Percentiles rank a stretch among this genome's conserved stretches.
phyloP scores from a whole-genome alignment of 1,140 invertebrate genomes.

The Trachymyrmex septentrionalis region DNA sequence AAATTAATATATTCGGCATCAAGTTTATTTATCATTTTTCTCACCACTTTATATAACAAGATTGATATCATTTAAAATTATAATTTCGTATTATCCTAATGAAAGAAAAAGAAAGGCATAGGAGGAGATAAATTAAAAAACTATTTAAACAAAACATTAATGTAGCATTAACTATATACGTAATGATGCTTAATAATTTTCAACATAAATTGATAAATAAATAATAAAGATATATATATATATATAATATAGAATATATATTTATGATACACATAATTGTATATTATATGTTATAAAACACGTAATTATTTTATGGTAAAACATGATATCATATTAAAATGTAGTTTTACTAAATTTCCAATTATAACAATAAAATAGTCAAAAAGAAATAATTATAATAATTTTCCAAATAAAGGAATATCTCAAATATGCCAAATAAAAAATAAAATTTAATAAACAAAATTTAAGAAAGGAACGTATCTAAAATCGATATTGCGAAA shows the following conservation, averaged over 20 bases:
- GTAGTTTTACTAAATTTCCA: neutral
- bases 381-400: neutral
- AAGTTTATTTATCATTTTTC: constrained; percentile 10
- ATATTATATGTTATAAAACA: neutral
- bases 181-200: neutral
- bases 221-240: neutral
- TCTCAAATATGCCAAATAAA: neutral
- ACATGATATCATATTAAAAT: neutral
- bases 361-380: neutral
- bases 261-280: too few relatives aligned
- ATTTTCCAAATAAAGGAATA: neutral
- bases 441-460: neutral
- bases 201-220: neutral
- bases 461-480: neutral
- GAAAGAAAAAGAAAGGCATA: neutral
- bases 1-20: neutral
- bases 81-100: neutral
- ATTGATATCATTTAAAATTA: neutral
- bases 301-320: neutral
- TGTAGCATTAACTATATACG: neutral
- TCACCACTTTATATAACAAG: neutral
- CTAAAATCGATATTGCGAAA: neutral
- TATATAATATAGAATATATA: too few relatives aligned
- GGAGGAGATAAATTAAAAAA: neutral
- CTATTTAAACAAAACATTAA: constrained; percentile 2